These are phyloP conservation scores for Sarotherodon lohbergeri DNA, from an alignment of 2,113 vertebrate species.

Conservation along the genomic window DNA sequence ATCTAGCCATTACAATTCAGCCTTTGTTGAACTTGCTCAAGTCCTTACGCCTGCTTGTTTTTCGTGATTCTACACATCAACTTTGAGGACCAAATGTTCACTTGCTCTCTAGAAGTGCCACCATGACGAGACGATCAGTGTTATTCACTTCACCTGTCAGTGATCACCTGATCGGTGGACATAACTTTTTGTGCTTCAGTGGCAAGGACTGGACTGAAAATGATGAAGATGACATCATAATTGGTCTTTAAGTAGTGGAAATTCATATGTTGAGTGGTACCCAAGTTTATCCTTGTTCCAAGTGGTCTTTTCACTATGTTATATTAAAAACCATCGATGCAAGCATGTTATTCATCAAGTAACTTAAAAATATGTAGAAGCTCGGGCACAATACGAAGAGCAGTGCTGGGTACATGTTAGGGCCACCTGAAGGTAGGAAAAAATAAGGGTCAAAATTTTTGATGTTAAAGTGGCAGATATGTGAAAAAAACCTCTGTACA, in stretches of 20 bases:
- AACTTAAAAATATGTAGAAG: background rate
- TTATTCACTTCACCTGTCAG: background rate
- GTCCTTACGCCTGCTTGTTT: background rate
- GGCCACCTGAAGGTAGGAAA: background rate
- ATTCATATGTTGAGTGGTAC: background rate
- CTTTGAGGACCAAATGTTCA: background rate
- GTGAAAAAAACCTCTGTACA: background rate
- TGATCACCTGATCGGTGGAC: background rate
- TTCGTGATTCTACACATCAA: background rate
- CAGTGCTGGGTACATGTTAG: background rate
- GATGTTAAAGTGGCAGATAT: background rate
- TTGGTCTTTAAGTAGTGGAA: background rate
- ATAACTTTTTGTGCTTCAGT: background rate
- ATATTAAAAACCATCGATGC: background rate
- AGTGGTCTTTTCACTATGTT: background rate
- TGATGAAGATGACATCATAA: background rate
- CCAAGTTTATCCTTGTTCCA: background rate
- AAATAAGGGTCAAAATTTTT: background rate
- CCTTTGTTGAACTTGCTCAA: background rate
- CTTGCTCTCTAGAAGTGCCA: background rate
- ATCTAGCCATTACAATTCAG: background rate
- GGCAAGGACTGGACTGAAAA: background rate
- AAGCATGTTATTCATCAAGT: background rate
- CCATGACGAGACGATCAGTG: fast-evolving
- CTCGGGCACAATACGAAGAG: background rate